Base-by-base conservation (phyloP, 2,888 invertebrate genomes). In the Lasioglossum leucozonium region DNA sequence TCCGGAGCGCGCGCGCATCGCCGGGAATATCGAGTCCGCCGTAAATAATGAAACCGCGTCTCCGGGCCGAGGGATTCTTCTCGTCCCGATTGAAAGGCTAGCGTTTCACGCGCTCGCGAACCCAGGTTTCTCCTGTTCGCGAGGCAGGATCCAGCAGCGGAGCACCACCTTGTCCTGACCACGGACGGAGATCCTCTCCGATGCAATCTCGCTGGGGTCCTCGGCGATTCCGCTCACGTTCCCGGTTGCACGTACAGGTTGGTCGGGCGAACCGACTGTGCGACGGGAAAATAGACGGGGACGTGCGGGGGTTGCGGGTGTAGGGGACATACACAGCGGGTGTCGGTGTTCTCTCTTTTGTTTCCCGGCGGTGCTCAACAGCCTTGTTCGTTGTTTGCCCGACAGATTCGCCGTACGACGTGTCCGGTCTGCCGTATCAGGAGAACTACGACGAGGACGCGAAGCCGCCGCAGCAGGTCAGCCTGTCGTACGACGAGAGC, bases 341-440 rank as follows among this genome's bases (percentile, higher is more conserved):
- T 42, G 51, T 2, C 3, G 34, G 34, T 34, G 34, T 16, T 18
- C 55, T 51, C 34, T 51, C 79, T 79, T 79, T 77, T 44, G 26
- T 73, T 79, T 82, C 18, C 42, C 16, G 8, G 2, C 8, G 16
- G 1, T 30, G 26, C 62, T 62, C 62, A 62, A 30, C 62, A 62
- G 62, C 30, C 37, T 72, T 80, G 58, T 82, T 80, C 80, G 73
- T 72, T 80, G 58, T 82, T 80, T 83, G 73, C 72, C 88, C 94
- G 95, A 73, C 96, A 98, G 98, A 98, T 96, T 98, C 98, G 85
- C 98, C 98, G 91, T 99, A 98, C 96, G 99, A 99, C 95, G 98
- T 98, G 93, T 98, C 98, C 95, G 98, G 98, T 88, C 96, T 99
- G 93, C 97, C 98, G 72, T 98, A 98, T 95, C 96, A 97, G 96